phyloP scores from a whole-genome alignment of 2,888 invertebrate species.

The Chironomus riparius region DNA sequence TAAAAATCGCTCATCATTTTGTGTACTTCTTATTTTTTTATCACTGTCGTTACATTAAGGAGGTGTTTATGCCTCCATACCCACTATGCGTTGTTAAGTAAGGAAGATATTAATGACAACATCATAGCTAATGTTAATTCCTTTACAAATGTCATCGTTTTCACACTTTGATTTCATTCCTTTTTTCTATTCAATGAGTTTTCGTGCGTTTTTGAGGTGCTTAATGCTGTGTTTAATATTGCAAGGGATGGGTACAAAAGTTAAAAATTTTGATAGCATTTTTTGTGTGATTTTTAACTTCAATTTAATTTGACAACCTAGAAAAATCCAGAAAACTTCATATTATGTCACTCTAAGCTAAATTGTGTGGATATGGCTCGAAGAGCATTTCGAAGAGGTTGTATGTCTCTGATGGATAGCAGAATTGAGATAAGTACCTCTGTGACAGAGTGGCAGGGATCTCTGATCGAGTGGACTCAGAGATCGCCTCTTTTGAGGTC shows the following conservation, averaged over 20 bases:
- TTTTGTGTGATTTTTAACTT: too few relatives aligned
- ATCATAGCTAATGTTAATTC: conserved; percentile 4
- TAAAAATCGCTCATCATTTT: neutral
- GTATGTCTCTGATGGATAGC: too few relatives aligned
- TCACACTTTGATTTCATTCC: neutral
- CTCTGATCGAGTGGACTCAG: too few relatives aligned
- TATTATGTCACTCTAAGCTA: too few relatives aligned
- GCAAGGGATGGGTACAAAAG: neutral
- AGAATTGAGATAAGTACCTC: too few relatives aligned
- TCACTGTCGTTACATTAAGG: neutral
- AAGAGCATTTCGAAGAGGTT: too few relatives aligned
- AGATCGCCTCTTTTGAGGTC: too few relatives aligned
- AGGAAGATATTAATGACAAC: neutral
- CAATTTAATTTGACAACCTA: too few relatives aligned
- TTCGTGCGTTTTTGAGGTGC: neutral
- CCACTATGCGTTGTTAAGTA: neutral
- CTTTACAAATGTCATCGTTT: conserved; percentile 22
- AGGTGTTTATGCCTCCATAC: neutral
- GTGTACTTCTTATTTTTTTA: neutral
- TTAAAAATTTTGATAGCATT: too few relatives aligned
- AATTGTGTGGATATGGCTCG: too few relatives aligned
- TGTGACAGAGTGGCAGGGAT: too few relatives aligned
- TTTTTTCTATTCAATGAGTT: neutral
- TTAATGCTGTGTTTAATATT: neutral
- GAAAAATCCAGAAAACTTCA: too few relatives aligned